A percentile compares a stretch with the other conserved stretches of the same genome.
Evolutionary conservation across 2,797 vertebrate genomes (phyloP).

Genomic region (Graptemys geographica): DNA sequence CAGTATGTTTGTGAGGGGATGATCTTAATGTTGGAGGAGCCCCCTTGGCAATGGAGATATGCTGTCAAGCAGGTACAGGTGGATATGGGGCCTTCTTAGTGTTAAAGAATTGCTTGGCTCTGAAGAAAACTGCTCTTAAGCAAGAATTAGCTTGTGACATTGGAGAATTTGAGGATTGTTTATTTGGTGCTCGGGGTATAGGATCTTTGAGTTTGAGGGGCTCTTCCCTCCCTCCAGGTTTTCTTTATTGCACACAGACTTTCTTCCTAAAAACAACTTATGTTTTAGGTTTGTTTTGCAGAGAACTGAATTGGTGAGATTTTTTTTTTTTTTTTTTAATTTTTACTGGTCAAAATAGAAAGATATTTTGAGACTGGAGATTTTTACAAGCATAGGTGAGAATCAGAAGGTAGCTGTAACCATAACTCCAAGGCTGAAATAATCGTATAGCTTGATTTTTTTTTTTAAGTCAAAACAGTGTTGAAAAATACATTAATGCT

Average conservation of each 20-base stretch:
- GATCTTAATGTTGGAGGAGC: background rate
- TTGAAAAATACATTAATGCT: constrained; percentile 63
- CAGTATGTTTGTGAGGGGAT: background rate
- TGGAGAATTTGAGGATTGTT: background rate
- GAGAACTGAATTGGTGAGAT: background rate
- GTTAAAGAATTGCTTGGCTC: background rate
- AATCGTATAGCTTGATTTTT: background rate
- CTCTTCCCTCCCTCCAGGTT: background rate
- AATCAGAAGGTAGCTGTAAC: constrained; percentile 34
- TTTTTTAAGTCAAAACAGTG: background rate
- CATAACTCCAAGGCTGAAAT: constrained; percentile 15
- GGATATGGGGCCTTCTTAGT: background rate
- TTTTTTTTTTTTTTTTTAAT: background rate
- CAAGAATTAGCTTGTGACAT: background rate
- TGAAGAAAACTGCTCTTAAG: background rate
- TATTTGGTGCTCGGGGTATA: background rate
- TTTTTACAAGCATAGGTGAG: background rate
- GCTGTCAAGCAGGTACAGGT: background rate
- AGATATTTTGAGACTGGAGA: background rate
- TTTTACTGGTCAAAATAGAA: background rate
- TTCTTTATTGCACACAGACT: background rate
- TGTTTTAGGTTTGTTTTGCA: background rate
- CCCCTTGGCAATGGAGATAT: background rate
- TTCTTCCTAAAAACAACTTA: background rate
- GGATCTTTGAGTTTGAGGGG: background rate